These are phyloP conservation scores for Hydrozoanthus tunicans DNA, from an alignment of 64 coral and sea anemone genomes.

Conservation along the genomic window DNA sequence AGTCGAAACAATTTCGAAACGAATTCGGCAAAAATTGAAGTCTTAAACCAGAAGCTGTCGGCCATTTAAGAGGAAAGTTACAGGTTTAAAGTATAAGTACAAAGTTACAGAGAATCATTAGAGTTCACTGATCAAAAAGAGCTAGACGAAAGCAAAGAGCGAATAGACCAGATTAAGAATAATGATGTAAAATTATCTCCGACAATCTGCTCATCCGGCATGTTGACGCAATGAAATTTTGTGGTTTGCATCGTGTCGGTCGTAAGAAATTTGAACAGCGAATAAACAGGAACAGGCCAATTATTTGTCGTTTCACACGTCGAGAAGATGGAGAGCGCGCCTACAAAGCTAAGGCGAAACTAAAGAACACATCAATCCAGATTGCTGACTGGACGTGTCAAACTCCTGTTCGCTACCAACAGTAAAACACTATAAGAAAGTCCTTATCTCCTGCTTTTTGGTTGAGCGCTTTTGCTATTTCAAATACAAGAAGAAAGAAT, in stretches of 20 bases:
- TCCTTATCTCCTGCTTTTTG: too few relatives aligned
- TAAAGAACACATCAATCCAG: not conserved
- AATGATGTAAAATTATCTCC: not conserved
- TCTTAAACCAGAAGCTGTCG: too few relatives aligned
- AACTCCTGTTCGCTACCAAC: too few relatives aligned
- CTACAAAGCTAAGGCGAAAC: not conserved
- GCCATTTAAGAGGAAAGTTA: too few relatives aligned
- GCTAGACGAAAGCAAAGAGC: slow-evolving; percentile 37
- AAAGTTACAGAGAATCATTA: not conserved
- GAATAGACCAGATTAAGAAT: not conserved
- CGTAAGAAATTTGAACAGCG: not conserved
- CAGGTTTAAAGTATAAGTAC: too few relatives aligned
- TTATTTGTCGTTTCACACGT: slow-evolving; percentile 46
- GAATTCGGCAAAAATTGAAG: too few relatives aligned
- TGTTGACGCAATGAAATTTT: slow-evolving; percentile 12
- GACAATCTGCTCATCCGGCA: not conserved
- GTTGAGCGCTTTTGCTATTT: too few relatives aligned
- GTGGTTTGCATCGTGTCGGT: slow-evolving; percentile 47
- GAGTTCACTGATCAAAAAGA: slow-evolving; percentile 37
- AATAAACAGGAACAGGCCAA: slow-evolving; percentile 30
- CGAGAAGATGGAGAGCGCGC: slow-evolving; percentile 1
- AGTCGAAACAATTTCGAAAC: too few relatives aligned
- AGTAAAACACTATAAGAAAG: too few relatives aligned
- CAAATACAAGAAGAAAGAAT: too few relatives aligned
- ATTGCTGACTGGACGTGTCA: not conserved